Conservation (phyloP, 2,113 vertebrate genomes). For the Eonycteris spelaea region DNA sequence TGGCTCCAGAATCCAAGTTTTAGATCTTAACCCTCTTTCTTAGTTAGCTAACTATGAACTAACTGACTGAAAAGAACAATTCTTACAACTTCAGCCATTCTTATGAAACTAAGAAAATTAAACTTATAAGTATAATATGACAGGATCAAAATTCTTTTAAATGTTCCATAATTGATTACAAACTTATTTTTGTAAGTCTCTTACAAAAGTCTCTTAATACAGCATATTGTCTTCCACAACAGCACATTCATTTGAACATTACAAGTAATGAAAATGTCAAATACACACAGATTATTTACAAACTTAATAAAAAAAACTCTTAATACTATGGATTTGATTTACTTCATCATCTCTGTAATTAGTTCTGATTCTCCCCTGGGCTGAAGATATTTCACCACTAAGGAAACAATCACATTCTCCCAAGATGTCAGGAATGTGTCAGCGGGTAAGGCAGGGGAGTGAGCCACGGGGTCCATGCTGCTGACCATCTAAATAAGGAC, state of each 20-base stretch:
- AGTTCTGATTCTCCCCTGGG: not conserved
- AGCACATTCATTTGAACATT: not conserved
- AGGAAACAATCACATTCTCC: not conserved
- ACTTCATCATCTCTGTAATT: not conserved
- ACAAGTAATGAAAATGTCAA: not conserved
- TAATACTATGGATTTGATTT: not conserved
- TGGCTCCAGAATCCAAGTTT: not conserved
- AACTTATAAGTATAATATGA: not conserved
- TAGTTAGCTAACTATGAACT: not conserved
- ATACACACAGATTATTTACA: not conserved
- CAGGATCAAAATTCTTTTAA: not conserved
- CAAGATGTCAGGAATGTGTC: not conserved
- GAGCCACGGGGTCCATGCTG: not conserved
- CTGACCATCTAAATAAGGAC: not conserved
- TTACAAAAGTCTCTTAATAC: not conserved
- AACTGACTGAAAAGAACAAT: not conserved
- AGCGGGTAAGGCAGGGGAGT: too few relatives aligned
- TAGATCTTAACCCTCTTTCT: not conserved
- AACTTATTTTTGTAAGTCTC: not conserved
- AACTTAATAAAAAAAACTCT: not conserved
- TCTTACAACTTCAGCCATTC: not conserved
- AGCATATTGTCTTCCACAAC: not conserved
- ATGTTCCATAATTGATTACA: not conserved
- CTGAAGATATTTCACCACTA: not conserved
- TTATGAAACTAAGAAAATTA: slow-evolving; percentile 37